These are phyloP conservation scores for Globia sparganii DNA, from an alignment of 2,888 invertebrate genomes.

Conservation along the genomic window DNA sequence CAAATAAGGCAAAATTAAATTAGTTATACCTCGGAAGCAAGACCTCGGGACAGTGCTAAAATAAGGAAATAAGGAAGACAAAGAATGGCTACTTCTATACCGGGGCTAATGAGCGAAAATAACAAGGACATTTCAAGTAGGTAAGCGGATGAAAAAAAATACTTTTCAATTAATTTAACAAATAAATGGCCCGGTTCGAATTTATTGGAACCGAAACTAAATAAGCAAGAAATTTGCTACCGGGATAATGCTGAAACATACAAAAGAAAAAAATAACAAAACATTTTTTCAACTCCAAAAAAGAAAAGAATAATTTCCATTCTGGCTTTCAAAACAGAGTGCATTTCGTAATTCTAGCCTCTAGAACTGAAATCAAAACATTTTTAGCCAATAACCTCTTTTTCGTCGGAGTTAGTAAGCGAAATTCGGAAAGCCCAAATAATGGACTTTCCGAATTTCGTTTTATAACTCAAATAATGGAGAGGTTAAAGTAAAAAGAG, in stretches of 20 bases:
- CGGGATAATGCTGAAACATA: slow-evolving; percentile 6
- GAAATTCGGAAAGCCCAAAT: neutral
- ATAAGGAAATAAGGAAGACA: slow-evolving; percentile 11
- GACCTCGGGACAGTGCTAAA: neutral
- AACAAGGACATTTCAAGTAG: slow-evolving; percentile 11
- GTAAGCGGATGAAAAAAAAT: slow-evolving; percentile 48
- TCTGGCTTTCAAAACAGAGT: slow-evolving; percentile 37
- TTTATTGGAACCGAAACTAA: slow-evolving; percentile 35
- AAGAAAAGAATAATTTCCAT: slow-evolving; percentile 9
- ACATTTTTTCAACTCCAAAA: neutral
- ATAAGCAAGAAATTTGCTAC: slow-evolving; percentile 17
- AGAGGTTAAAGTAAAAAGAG: slow-evolving; percentile 5
- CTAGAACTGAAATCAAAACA: slow-evolving; percentile 2
- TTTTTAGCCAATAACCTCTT: slow-evolving; percentile 3
- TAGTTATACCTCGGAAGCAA: slow-evolving; percentile 16
- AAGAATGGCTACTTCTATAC: slow-evolving; percentile 27
- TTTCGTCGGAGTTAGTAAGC: neutral
- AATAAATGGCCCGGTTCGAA: slow-evolving; percentile 44
- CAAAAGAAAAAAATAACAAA: too few species aligned
- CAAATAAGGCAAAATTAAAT: slow-evolving; percentile 43
- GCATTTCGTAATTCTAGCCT: slow-evolving; percentile 39
- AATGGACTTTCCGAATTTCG: too few species aligned
- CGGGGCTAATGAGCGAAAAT: slow-evolving; percentile 42
- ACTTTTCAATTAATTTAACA: slow-evolving; percentile 45
- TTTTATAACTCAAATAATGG: slow-evolving; percentile 17